Evolutionary conservation across 2,888 invertebrate genomes (phyloP).

Genomic region (Ptychoptera contaminata): DNA sequence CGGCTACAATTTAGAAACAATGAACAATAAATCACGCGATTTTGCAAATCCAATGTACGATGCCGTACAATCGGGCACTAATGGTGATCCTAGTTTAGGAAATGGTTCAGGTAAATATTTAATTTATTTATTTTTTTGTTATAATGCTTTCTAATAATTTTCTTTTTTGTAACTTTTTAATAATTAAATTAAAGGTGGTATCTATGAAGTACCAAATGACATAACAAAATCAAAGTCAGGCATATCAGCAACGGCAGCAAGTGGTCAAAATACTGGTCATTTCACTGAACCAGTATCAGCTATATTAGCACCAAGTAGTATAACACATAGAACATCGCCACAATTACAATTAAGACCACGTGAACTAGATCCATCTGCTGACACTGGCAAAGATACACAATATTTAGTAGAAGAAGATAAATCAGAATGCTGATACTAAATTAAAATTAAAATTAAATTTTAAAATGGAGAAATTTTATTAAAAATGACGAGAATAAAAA

Average conservation of each 20-base stretch:
- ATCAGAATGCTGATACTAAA: slow-evolving; percentile 36
- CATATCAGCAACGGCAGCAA: slow-evolving; percentile 14
- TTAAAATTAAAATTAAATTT: slow-evolving; percentile 8
- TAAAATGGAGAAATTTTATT: no score
- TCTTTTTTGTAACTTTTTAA: neutral
- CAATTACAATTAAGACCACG: slow-evolving; percentile 57
- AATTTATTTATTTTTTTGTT: neutral
- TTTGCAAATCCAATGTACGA: slow-evolving; percentile 99
- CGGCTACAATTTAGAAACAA: slow-evolving; percentile 65
- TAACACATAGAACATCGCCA: slow-evolving; percentile 61
- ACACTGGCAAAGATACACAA: slow-evolving; percentile 84
- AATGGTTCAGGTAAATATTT: slow-evolving; percentile 36
- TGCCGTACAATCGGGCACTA: slow-evolving; percentile 52
- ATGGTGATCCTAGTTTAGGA: slow-evolving; percentile 37
- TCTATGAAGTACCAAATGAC: slow-evolving; percentile 71
- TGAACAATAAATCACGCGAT: slow-evolving; percentile 61
- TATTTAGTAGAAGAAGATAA: slow-evolving; percentile 80
- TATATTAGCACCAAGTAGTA: slow-evolving; percentile 65
- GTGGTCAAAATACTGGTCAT: slow-evolving; percentile 20
- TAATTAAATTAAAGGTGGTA: slow-evolving; percentile 35
- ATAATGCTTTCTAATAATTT: neutral
- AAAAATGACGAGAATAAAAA: no score
- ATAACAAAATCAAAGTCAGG: slow-evolving; percentile 44
- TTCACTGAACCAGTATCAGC: slow-evolving; percentile 50
- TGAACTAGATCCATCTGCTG: slow-evolving; percentile 67